These are phyloP conservation scores for Chiloscyllium plagiosum DNA, from an alignment of 2,113 vertebrate species.

Conservation along the genomic window DNA sequence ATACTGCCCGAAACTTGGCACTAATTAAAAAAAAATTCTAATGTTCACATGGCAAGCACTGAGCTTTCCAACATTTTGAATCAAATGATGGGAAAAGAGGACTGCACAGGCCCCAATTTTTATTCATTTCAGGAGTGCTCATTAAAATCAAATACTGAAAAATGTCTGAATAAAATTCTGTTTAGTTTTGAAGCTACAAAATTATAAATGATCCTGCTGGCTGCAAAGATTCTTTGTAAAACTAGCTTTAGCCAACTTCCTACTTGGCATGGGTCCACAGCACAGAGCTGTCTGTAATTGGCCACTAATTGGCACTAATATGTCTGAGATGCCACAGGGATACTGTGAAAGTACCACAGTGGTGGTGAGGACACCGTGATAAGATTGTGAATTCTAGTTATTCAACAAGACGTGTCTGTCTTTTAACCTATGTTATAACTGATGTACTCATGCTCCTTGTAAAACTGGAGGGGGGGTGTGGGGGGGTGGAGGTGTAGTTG, in stretches of 20 bases:
- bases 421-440: not conserved
- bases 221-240: not conserved
- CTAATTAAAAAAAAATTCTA: not conserved
- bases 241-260: not conserved
- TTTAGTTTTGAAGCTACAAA: constrained; percentile 32
- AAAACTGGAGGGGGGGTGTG: not conserved
- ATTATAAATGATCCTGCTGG: constrained; percentile 20
- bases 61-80: not conserved
- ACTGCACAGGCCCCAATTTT: not conserved
- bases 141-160: constrained; percentile 31
- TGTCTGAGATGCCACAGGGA: not conserved
- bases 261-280: constrained; percentile 16
- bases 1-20: not conserved
- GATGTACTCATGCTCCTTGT: not conserved
- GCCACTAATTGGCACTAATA: constrained; percentile 21
- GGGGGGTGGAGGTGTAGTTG: no score
- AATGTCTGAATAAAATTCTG: constrained; percentile 2
- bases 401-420: not conserved
- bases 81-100: not conserved
- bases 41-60: not conserved
- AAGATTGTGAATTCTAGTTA: not conserved
- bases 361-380: not conserved
- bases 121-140: constrained; percentile 22
- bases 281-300: not conserved
- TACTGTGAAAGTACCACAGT: not conserved